Base-by-base conservation (phyloP, 2,797 vertebrate genomes). In the Bradypodion ventrale region DNA sequence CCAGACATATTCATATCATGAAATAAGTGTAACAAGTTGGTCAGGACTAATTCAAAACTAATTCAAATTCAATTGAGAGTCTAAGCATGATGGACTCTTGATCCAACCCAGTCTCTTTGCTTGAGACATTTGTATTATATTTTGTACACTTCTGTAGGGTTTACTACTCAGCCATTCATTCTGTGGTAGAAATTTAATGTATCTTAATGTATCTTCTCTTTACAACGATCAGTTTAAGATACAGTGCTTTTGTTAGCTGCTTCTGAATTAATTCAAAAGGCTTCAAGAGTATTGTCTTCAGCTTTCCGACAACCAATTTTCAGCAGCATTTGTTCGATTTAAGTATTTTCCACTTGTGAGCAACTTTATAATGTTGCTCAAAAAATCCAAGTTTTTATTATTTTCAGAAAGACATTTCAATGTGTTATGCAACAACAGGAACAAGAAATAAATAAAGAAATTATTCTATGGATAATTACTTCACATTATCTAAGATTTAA, bases 241-340 rank as follows among this genome's bases (percentile, higher is more conserved):
- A 9, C 29, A 78, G 40, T 16, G 5, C 32, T 70, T 60, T 59
- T 1, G 3, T 21, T 72, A 0, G 13, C 4, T 68, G 6, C 32
- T 77, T 0, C 42, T 32, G 52, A 83, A 83, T 80, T 75, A 78
- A 76, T 49, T 56, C 13, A 65, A 88, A 88, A 9, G 16, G 60
- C 84, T 84, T 72, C 82, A 68, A 69, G 3, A n/a, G 2, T 19
- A 78, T 80, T 75, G 42, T 19, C 80, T 80, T 75, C 66, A 87
- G 37, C 12, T 83, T 83, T 79, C 60, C 80, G 84, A 76, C 2
- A 29, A 5, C 15, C n/a, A 9, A 10, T 86, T 84, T 80, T 42
- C 59, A 73, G 0, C 13, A 4, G 82, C 52, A 52, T 40, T 0
- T 37, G 40, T 9, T 72, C 25, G 1, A 74, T 52, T 59, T 85